Evolutionary conservation across 2,113 vertebrate genomes (phyloP), one percentile per base, ranked within the genome.

Genomic region (Melanocharis versteri): DNA sequence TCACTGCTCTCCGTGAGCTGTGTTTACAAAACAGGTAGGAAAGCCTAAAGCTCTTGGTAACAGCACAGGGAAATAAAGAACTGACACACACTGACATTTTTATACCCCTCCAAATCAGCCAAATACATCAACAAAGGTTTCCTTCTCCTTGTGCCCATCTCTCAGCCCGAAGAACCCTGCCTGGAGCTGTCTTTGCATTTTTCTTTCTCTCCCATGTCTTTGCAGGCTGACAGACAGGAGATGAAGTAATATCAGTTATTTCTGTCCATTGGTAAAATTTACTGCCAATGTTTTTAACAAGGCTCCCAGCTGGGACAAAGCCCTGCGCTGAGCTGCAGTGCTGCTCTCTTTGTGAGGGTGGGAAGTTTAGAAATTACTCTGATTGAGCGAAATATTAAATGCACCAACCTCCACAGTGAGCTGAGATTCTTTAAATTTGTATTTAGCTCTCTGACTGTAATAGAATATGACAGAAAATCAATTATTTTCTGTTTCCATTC

Each of bases 401-500:
- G 83, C 68, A 60, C 33, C 60, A 65, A 50, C 18, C 45, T 39
- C 20, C 48, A 61, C 37, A 64, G 56, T 35, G 30, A 87, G 56
- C 48, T 76, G 54, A 95, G 39, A 51, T 85, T 65, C 87, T 96
- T 64, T 8, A 47, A 86, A 61, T 39, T 92, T 87, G 2, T 89
- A 69, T 89, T 95, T 96, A 89, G 47, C 17, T 87, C 64, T 88
- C 50, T 87, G 72, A 40, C 61, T 75, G 61, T 83, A 95, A 95
- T 27, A 84, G 68, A 90, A 40, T 93, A 84, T 72, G 78, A 94
- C 72, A 91, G 92, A 94, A 97, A 97, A 97, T 97, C 62, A 93
- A 94, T 96, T 70, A 26, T 94, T 96, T 96, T 92, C 76, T 94
- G 31, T 83, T 95, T 80, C 80, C 87, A 56, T 37, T 76, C 83